phyloP scores from a whole-genome alignment of 2,888 invertebrate species.

The Hydrotaea diabolus region DNA sequence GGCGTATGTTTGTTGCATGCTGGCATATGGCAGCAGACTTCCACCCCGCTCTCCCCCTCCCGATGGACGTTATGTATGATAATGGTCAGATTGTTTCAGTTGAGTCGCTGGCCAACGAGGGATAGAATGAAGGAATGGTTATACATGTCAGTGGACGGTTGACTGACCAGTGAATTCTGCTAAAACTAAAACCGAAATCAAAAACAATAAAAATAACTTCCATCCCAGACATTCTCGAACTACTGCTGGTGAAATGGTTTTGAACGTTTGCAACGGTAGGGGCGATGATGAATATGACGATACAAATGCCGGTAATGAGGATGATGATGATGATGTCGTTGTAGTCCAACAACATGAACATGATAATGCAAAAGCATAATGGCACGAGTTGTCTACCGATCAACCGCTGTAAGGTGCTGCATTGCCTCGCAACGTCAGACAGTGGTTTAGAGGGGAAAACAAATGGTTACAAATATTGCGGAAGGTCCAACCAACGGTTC shows the following conservation, averaged over 20 bases:
- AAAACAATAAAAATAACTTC: neutral
- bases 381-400: conserved; percentile 40
- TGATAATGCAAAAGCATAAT: conserved; percentile 73
- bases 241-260: neutral
- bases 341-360: neutral
- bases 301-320: conserved; percentile 17
- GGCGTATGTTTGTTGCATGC: neutral
- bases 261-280: conserved; percentile 15
- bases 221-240: conserved; percentile 28
- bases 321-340: conserved; percentile 69
- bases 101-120: neutral
- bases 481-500: too few species aligned
- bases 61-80: neutral
- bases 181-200: neutral
- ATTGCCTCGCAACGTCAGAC: conserved; percentile 2
- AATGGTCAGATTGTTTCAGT: neutral
- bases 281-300: too few species aligned
- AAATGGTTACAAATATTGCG: too few species aligned
- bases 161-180: conserved; percentile 19
- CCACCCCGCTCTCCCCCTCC: neutral
- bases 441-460: too few species aligned
- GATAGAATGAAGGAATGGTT: neutral
- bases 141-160: neutral
- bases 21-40: neutral
- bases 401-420: conserved; percentile 12